Conservation (phyloP, 1,140 invertebrate genomes). For the Aphelinus atriplicis region DNA sequence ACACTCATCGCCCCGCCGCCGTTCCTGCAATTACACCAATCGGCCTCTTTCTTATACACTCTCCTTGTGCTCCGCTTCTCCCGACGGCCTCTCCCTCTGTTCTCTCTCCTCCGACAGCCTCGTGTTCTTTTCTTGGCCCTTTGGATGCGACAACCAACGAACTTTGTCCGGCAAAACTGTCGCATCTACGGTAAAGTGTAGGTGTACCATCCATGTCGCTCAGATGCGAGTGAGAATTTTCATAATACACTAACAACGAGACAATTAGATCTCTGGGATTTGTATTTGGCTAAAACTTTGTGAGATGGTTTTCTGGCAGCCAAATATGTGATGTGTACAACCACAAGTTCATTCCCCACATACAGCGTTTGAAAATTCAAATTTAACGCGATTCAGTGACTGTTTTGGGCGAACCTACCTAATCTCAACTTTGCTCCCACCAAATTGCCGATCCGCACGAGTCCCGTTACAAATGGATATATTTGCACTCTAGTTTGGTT, state of each 20-base stretch:
- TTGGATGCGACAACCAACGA: not conserved
- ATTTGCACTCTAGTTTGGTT: too few relatives aligned
- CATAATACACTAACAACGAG: too few relatives aligned
- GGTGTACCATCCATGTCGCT: not conserved
- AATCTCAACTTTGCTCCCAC: too few relatives aligned
- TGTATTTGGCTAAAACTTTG: too few relatives aligned
- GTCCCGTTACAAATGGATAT: too few relatives aligned
- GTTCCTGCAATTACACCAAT: slow-evolving; percentile 38
- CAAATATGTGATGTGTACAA: too few relatives aligned
- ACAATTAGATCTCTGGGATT: not conserved
- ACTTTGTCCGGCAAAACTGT: not conserved
- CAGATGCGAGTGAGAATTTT: not conserved
- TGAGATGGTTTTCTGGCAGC: too few relatives aligned
- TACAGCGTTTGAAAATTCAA: too few relatives aligned
- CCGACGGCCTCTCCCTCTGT: not conserved
- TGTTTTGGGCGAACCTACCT: too few relatives aligned
- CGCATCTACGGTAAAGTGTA: not conserved
- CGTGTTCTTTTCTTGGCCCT: not conserved
- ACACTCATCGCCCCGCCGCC: slow-evolving; percentile 22
- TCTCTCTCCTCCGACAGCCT: not conserved
- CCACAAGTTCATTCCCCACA: too few relatives aligned
- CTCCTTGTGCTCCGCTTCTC: not conserved
- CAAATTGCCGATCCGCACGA: too few relatives aligned
- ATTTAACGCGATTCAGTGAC: too few relatives aligned
- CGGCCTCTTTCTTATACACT: not conserved